phyloP scores from a whole-genome alignment of 2,113 vertebrate species.

The Tupaia tana region DNA sequence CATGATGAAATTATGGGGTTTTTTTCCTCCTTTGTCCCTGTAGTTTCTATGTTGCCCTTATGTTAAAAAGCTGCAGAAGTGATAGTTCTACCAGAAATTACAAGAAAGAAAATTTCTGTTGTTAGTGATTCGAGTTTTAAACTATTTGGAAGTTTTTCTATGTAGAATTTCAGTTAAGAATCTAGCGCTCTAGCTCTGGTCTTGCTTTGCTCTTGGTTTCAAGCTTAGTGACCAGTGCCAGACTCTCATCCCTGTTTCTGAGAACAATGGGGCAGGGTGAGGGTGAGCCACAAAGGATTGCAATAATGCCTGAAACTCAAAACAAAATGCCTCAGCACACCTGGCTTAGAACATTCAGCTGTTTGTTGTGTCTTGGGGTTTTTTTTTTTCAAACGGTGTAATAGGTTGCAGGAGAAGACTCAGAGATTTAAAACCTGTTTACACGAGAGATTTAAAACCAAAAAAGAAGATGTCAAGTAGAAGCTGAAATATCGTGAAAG shows the following conservation, averaged over 20 bases:
- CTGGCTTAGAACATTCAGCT: background rate
- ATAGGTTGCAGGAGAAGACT: background rate
- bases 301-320: background rate
- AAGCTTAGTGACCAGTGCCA: background rate
- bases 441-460: background rate
- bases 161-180: background rate
- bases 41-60: background rate
- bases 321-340: background rate
- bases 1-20: background rate
- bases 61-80: background rate
- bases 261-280: too few relatives aligned
- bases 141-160: background rate
- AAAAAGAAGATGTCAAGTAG: background rate
- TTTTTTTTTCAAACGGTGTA: background rate
- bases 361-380: background rate
- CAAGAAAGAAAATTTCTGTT: background rate
- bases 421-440: background rate
- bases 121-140: background rate
- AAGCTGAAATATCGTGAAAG: background rate
- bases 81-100: background rate
- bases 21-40: background rate
- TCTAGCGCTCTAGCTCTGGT: background rate
- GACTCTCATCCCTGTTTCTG: background rate
- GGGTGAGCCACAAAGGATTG: background rate
- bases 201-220: background rate